Evolutionary conservation across 2,888 invertebrate species (phyloP), one percentile per base, ranked within the genome.

Genomic region (Uloborus plumipes): DNA sequence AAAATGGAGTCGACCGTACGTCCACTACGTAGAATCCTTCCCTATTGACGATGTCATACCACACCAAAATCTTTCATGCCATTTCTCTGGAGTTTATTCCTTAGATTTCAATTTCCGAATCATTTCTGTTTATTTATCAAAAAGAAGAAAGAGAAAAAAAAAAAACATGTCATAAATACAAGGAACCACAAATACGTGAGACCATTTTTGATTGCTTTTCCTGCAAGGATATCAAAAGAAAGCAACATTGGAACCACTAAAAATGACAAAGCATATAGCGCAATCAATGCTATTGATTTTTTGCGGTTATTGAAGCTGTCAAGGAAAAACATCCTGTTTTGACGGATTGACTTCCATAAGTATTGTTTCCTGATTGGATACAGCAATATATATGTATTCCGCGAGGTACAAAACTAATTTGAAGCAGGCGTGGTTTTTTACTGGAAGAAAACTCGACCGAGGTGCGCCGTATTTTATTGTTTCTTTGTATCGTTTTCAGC

Each of bases 271-370:
- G 55, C 9, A 55, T 55, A 55, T 55, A 55, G 26, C 16, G 22
- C 69, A 76, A 76, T 76, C 76, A 76, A 76, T 76, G 69, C n/a
- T 61, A 76, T 76, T 61, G 76, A 76, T 76, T 71, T 76, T 76
- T 69, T 76, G 76, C 31, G 76, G 76, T 76, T 76, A 76, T 76
- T 76, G 76, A 69, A 49, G 69, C 69, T 76, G 76, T 76, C 76
- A 76, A 39, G 69, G 76, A 69, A 76, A 76, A 76, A 76, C 76
- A 76, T 76, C 76, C 61, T 69, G 76, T 76, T 76, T 76, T 76
- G 76, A 76, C 76, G 76, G 76, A 76, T 76, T 76, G 76, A 76
- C 76, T 76, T 62, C 76, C 69, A 76, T 76, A 76, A 76, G 76
- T 69, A 76, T 76, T 76, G 76, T 76, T 76, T 76, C 76, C 67